Base-by-base conservation (phyloP, 2,888 invertebrate genomes). In the Oscheius sp. region DNA sequence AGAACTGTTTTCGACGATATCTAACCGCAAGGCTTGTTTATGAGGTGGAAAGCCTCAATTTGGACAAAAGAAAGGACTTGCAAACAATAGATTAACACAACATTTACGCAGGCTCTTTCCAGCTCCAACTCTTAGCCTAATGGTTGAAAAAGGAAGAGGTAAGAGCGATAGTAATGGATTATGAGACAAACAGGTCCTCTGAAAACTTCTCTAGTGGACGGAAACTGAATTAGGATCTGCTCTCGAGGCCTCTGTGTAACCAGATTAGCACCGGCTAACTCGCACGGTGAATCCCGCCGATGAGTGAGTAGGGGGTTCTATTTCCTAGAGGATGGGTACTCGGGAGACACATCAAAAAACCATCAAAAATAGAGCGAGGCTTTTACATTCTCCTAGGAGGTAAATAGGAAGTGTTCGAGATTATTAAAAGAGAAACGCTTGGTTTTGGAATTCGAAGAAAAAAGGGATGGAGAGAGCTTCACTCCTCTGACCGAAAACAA, bases 191-290 rank as follows among this genome's bases (percentile, higher is more conserved):
- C 55, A 32, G 55, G 21, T 29, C 29, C 21, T 32, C 2, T 7
- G 68, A 66, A 48, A 50, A 50, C 32, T 65, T 50, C 65, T 42
- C 42, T 65, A 65, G 47, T 9, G 65, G 33, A 65, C 65, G 65
- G 65, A 68, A 37, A 68, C 37, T 68, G 55, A 42, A 68, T 68
- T 68, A 68, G 68, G 68, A 13, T 63, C 35, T 60, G 55, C 55
- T 35, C 68, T 68, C 68, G 53, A 55, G 37, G 35, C 55, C 42
- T 47, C 32, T 50, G 55, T 37, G 68, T 68, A 68, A 68, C 68
- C 42, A 42, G 33, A 68, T 68, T 68, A 68, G 35, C 50, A 21
- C 29, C 42, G 35, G 55, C 53, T 55, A 68, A 68, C 51, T 32
- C 65, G 51, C 32, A 50, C 68, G 68, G 55, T 68, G 68, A 68